These are phyloP conservation scores for Xenotilapia longispinis DNA, from an alignment of 2,113 vertebrate genomes.

Conservation along the genomic window DNA sequence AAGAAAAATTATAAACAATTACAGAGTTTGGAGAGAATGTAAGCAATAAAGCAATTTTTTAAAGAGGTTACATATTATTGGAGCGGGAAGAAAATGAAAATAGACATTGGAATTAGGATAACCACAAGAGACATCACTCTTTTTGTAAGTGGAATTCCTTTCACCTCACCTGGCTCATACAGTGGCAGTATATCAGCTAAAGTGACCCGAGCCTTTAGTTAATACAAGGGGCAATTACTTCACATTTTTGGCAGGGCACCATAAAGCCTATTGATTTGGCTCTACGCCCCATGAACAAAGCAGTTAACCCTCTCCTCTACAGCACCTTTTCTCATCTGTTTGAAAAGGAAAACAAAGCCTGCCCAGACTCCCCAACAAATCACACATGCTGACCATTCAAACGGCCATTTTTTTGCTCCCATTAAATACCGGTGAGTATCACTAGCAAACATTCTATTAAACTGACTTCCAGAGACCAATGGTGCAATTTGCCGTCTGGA, in stretches of 20 bases:
- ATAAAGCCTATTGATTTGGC: conserved; percentile 51
- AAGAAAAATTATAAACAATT: neutral
- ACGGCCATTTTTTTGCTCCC: neutral
- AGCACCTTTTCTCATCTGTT: neutral
- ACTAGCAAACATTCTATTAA: neutral
- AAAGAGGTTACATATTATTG: neutral
- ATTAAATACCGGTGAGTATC: neutral
- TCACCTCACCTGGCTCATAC: neutral
- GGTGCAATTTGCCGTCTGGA: neutral
- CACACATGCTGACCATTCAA: neutral
- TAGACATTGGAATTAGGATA: neutral
- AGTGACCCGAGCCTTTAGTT: conserved; percentile 21
- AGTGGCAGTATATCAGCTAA: conserved; percentile 18
- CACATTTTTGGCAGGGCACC: conserved; percentile 41
- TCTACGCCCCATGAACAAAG: neutral
- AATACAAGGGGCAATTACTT: conserved; percentile 45
- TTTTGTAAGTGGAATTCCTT: neutral
- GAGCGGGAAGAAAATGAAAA: neutral
- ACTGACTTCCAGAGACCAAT: neutral
- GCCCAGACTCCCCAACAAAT: neutral
- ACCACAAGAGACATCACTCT: neutral
- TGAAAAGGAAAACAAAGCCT: neutral
- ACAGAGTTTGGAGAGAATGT: neutral
- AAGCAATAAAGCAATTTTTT: neutral
- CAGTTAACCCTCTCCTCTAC: conserved; percentile 24